Conservation (phyloP, 2,888 invertebrate species). For the Andrena trimmerana region DNA sequence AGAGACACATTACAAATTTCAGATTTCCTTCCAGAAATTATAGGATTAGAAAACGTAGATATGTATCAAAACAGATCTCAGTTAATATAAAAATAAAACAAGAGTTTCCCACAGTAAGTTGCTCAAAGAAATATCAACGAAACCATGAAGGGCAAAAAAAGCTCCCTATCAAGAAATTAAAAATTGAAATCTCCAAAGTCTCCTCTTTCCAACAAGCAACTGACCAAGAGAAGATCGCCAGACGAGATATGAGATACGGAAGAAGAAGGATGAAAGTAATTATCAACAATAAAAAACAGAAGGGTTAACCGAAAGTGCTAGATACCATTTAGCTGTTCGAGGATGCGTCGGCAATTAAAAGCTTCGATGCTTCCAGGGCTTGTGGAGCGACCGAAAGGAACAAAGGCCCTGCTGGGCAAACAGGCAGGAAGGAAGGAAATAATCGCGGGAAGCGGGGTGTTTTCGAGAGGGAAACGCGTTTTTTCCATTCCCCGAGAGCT, state of each 20-base stretch:
- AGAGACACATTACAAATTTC: neutral
- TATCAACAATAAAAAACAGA: no score
- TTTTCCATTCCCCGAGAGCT: neutral
- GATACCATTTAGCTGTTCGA: no score
- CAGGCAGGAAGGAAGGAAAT: constrained; percentile 39
- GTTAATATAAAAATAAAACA: no score
- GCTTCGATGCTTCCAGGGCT: neutral
- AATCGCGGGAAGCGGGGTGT: constrained; percentile 64
- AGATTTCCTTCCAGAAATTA: neutral
- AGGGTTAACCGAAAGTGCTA: no score
- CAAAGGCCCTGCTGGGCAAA: neutral
- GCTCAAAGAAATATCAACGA: neutral
- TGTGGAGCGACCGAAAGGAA: neutral
- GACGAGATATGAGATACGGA: no score
- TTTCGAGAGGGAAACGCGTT: constrained; percentile 41
- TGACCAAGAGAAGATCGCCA: no score
- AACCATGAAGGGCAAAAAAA: neutral
- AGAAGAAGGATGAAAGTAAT: no score
- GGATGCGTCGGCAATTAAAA: no score
- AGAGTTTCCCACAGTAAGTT: neutral
- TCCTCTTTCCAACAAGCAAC: no score
- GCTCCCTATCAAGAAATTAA: neutral
- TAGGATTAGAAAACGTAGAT: no score
- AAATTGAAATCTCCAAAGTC: no score
- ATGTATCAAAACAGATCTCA: no score